Evolutionary conservation across 2,113 vertebrate species (phyloP).

Genomic region (Ptychochromis oligacanthus): DNA sequence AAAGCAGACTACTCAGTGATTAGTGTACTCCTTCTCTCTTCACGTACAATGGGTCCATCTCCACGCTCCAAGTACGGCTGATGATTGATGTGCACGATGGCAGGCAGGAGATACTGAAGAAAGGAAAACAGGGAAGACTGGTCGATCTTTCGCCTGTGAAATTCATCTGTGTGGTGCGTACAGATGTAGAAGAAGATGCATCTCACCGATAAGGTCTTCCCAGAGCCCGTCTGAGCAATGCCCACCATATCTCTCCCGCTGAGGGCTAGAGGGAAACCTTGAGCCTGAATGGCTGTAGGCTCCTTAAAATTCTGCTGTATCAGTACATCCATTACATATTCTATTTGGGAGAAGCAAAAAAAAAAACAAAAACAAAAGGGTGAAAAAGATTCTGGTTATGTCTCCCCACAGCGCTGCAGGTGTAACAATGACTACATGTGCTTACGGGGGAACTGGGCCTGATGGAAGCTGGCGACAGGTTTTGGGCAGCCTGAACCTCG

Average conservation of each 20-base stretch:
- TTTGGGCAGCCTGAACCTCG: constrained; percentile 90
- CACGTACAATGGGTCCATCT: constrained; percentile 95
- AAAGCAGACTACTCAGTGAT: background rate
- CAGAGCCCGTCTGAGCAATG: constrained; percentile 97
- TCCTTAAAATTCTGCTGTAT: constrained; percentile 95
- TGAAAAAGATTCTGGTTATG: background rate
- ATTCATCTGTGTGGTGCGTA: background rate
- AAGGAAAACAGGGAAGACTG: constrained; percentile 3
- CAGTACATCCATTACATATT: constrained; percentile 95
- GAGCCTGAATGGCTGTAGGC: constrained; percentile 95
- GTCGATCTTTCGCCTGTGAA: background rate
- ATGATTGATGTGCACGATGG: constrained; percentile 97
- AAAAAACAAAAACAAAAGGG: background rate
- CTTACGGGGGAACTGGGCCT: constrained; percentile 96
- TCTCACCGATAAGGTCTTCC: constrained; percentile 94
- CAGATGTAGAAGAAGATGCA: background rate
- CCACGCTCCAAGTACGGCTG: constrained; percentile 97
- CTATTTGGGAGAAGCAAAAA: constrained; percentile 68
- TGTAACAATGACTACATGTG: constrained; percentile 40
- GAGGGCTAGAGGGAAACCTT: constrained; percentile 94
- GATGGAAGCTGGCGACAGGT: constrained; percentile 88
- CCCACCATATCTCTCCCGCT: constrained; percentile 98
- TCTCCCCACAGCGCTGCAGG: background rate
- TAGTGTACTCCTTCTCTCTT: background rate
- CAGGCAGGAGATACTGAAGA: constrained; percentile 92